These are phyloP conservation scores for Drosophila merina DNA, from an alignment of 2,888 invertebrate species.

Conservation along the genomic window DNA sequence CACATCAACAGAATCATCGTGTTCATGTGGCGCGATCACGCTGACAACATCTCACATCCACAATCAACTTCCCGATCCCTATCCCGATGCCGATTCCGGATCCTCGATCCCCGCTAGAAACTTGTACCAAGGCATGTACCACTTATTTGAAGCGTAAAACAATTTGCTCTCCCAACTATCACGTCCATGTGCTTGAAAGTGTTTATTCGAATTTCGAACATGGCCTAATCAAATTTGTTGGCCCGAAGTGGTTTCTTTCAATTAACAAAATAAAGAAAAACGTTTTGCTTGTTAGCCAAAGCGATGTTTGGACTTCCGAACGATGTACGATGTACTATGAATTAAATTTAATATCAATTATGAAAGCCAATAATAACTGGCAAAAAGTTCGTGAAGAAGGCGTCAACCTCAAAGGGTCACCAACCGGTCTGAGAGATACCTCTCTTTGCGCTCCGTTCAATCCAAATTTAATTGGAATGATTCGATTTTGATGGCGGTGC, in stretches of 20 bases:
- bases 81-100: neutral
- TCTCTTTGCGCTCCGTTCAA: constrained; percentile 64
- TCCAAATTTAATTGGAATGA: constrained; percentile 84
- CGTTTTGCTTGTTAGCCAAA: neutral
- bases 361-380: no score
- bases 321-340: neutral
- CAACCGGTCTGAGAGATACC: neutral
- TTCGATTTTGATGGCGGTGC: constrained; percentile 71
- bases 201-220: constrained; percentile 22
- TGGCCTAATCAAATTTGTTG: constrained; percentile 35
- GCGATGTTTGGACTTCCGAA: neutral
- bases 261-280: constrained; percentile 13
- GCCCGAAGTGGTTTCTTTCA: constrained; percentile 25
- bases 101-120: constrained; percentile 70
- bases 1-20: constrained; percentile 57
- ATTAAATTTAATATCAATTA: no score
- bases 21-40: constrained; percentile 77
- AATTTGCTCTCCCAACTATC: constrained; percentile 42
- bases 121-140: constrained; percentile 43
- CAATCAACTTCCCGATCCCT: constrained; percentile 31
- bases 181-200: constrained; percentile 24
- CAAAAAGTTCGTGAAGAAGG: neutral
- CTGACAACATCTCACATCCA: constrained; percentile 76
- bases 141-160: constrained; percentile 53
- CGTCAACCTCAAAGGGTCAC: neutral